Evolutionary conservation across 2,797 vertebrate species (phyloP).

Genomic region (Peromyscus aztecus): DNA sequence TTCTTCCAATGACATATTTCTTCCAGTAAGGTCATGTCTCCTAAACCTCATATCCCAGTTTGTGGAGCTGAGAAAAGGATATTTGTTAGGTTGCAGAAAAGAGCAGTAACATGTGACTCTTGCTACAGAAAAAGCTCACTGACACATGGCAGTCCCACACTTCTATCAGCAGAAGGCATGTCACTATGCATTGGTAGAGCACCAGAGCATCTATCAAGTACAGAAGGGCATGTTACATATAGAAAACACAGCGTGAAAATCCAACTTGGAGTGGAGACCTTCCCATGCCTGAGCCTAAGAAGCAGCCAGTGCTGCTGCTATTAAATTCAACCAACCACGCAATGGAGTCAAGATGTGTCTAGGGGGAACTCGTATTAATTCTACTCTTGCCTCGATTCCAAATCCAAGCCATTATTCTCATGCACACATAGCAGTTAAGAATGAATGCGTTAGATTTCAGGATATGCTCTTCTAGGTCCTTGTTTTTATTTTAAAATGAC

Average conservation of each 20-base stretch:
- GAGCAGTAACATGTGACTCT: neutral
- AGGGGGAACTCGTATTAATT: neutral
- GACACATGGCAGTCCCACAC: neutral
- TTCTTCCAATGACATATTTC: neutral
- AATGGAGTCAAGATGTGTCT: neutral
- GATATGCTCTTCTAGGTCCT: neutral
- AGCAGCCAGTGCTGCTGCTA: neutral
- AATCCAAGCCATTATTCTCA: neutral
- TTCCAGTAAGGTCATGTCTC: neutral
- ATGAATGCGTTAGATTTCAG: slow-evolving; percentile 36
- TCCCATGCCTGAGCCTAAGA: neutral
- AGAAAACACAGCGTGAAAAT: neutral
- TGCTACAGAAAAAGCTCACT: neutral
- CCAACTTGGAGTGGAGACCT: neutral
- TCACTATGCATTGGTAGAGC: neutral
- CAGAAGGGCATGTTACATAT: neutral
- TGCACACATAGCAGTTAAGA: neutral
- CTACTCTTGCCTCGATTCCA: neutral
- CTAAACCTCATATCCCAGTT: neutral
- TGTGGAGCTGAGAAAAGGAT: neutral
- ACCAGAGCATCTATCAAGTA: too few relatives aligned
- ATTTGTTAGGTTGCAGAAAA: too few relatives aligned
- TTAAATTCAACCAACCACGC: neutral
- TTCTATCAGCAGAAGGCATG: neutral
- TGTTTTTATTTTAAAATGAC: slow-evolving; percentile 49